These are phyloP conservation scores for Turritopsis rubra DNA, from an alignment of 30 jellyfish, hydroid and myxozoan species.

Conservation along the genomic window DNA sequence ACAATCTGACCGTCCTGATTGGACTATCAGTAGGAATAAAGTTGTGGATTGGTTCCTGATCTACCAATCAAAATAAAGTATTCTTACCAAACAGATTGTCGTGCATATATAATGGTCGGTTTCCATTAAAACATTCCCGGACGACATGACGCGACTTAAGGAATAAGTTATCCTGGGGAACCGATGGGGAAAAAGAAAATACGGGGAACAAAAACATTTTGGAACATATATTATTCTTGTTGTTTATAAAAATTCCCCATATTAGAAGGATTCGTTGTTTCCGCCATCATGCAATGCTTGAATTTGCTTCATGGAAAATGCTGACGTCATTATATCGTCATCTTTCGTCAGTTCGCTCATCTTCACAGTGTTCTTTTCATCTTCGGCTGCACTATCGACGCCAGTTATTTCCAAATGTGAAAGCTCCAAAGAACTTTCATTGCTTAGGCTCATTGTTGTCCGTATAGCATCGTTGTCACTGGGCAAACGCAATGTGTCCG, in stretches of 20 bases:
- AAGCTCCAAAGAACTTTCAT: neutral
- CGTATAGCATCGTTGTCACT: neutral
- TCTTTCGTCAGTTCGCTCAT: neutral
- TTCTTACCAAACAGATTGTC: too few species aligned
- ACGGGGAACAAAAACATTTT: neutral
- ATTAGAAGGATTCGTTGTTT: neutral
- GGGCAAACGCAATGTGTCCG: neutral
- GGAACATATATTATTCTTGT: neutral
- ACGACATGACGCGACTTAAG: too few species aligned
- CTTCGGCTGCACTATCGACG: neutral
- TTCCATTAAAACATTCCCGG: too few species aligned
- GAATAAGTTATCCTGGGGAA: too few species aligned
- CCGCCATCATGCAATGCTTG: neutral
- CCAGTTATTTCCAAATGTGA: neutral
- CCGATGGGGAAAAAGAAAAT: neutral
- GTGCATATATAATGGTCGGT: too few species aligned
- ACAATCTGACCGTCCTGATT: too few species aligned
- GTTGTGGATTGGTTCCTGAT: too few species aligned
- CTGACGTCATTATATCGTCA: neutral
- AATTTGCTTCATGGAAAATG: neutral
- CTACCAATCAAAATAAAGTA: too few species aligned
- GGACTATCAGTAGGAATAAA: too few species aligned
- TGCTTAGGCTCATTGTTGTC: neutral
- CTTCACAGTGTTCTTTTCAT: neutral
- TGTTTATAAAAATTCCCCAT: neutral